Evolutionary conservation across 1,140 invertebrate genomes (phyloP), one percentile per base, ranked within the genome.

Genomic region (Elysia chlorotica): DNA sequence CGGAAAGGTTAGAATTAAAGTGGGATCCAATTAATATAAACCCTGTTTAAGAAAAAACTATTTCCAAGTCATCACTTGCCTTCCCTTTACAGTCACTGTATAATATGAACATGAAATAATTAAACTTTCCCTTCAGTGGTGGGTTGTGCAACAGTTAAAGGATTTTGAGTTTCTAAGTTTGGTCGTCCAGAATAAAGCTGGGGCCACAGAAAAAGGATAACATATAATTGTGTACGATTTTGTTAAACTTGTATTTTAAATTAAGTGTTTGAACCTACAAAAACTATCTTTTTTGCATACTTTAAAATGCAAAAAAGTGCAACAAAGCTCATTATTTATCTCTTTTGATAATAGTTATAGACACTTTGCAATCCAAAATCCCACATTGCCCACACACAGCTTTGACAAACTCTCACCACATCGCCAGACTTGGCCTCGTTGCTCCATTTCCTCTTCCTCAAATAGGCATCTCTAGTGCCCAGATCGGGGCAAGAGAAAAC

Each of bases 401-500:
- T 14, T 14, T 14, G 17, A 28, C 14, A 17, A 63, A 66, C 2
- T 3, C 68, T 41, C 25, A 71, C 68, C 54, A 38, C 35, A 62
- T 71, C 68, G 2, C 68, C 68, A 6, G 36, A 25, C 21, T 57
- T 59, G 35, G 68, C 68, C 4, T 31, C 62, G 36, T 71, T 71
- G 23, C 19, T 28, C 68, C 68, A 71, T 23, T 59, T 37, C 36
- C 68, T 71, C 2, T 21, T 4, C 21, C 57, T 21, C 19, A 1
- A 31, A 33, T 37, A 61, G 0, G 56, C 54, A 41, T 71, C 68
- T 28, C 68, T 71, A 10, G 25, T 21, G n/a, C 68, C 56, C 17
- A 71, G 56, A 28, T 71, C 68, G n/a, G 56, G 35, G 33, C 68
- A 61, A 3, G 68, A 71, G 35, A 41, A 71, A 10, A 71, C 54